Percentiles rank a stretch among this genome's conserved stretches.
Conservation (phyloP, 37 sponge, comb jelly and placozoan genomes). For the Mnemiopsis leidyi region DNA sequence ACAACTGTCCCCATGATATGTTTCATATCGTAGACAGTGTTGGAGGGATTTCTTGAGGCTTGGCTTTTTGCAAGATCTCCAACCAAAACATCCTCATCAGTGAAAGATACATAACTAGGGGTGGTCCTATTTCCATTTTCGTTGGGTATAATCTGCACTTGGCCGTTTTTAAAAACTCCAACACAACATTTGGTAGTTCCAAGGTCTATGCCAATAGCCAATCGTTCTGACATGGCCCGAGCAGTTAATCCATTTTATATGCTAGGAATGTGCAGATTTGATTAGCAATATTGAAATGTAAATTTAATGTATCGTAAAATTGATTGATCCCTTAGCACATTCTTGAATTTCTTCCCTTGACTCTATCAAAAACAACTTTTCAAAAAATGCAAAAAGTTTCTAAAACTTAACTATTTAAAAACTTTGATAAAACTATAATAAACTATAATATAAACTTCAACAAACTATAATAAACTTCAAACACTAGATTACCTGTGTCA, state of each 20-base stretch:
- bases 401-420: too few relatives aligned
- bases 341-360: too few relatives aligned
- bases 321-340: too few relatives aligned
- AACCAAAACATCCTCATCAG: neutral
- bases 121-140: neutral
- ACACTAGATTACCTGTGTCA: slow-evolving; percentile 89
- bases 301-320: too few relatives aligned
- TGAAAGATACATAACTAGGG: neutral
- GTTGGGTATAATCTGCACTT: neutral
- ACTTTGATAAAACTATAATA: neutral
- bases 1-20: neutral
- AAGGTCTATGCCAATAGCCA: neutral
- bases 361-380: too few relatives aligned
- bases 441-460: neutral
- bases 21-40: neutral
- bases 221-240: neutral
- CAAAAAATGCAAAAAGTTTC: too few relatives aligned
- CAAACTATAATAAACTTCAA: neutral
- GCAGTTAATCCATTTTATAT: too few relatives aligned
- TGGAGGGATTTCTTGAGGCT: neutral
- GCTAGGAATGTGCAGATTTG: too few relatives aligned
- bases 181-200: neutral
- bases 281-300: too few relatives aligned
- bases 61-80: neutral
- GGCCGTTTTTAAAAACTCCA: neutral